These are phyloP conservation scores for Chloroceryle inda DNA, from an alignment of 2,797 vertebrate species.

Conservation along the genomic window DNA sequence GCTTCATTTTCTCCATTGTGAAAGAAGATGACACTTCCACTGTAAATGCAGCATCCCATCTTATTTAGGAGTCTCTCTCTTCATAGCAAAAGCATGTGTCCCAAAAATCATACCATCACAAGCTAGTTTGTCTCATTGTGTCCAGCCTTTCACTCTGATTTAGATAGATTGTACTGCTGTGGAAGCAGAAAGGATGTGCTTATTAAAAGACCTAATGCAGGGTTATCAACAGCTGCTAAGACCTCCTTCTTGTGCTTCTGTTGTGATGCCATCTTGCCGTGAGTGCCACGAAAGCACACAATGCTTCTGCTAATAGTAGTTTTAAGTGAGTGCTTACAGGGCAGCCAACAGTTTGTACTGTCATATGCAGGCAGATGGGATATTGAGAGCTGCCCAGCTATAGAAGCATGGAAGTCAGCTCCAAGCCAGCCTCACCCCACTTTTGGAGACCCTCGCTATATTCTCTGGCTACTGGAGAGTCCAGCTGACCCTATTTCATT, in stretches of 20 bases:
- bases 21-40: background rate
- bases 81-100: background rate
- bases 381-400: background rate
- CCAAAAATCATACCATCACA: background rate
- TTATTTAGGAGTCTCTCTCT: background rate
- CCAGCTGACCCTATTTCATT: background rate
- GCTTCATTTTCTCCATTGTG: background rate
- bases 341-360: background rate
- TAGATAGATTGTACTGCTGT: background rate
- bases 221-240: background rate
- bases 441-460: background rate
- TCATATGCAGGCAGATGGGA: background rate
- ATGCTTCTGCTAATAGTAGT: background rate
- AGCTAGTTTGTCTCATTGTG: background rate
- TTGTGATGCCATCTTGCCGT: accelerated
- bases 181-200: background rate
- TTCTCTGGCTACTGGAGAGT: background rate
- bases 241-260: background rate
- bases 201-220: background rate
- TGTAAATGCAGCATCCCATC: accelerated
- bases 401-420: background rate
- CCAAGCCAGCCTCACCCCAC: accelerated
- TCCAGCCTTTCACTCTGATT: background rate
- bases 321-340: background rate
- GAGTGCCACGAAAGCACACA: accelerated